These are phyloP conservation scores for Aquatica leii DNA, from an alignment of 2,888 invertebrate species.

Conservation along the genomic window DNA sequence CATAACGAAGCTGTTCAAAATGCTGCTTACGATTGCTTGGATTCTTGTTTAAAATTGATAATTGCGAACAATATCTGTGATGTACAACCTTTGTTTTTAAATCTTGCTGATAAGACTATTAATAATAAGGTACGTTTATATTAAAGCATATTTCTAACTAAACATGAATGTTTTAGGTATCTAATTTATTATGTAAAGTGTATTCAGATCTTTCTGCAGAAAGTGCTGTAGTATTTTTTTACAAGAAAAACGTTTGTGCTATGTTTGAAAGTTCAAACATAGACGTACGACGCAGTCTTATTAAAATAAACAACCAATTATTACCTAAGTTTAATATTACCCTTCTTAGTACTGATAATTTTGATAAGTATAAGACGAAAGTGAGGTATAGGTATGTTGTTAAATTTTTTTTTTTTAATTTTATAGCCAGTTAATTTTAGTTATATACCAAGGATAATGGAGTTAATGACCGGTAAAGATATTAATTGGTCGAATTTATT, in stretches of 20 bases:
- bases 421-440: slow-evolving; percentile 39
- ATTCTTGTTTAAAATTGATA: neutral
- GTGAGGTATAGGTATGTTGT: neutral
- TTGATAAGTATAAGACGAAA: neutral
- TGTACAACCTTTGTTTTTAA: neutral
- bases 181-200: neutral
- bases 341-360: neutral
- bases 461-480: slow-evolving; percentile 43
- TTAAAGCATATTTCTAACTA: neutral
- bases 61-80: neutral
- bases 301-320: neutral
- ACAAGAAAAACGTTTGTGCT: neutral
- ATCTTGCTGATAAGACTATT: neutral
- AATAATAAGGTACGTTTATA: neutral
- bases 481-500: slow-evolving; percentile 52
- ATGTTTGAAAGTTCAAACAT: neutral
- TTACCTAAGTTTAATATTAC: neutral
- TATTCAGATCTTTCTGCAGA: neutral
- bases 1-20: neutral
- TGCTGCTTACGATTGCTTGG: neutral
- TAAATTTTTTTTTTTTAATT: neutral
- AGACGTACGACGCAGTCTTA: neutral
- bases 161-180: neutral
- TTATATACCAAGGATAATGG: slow-evolving; percentile 46
- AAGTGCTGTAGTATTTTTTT: neutral